These are phyloP conservation scores for Hormaphis cornu DNA, from an alignment of 1,140 invertebrate species.

Conservation along the genomic window DNA sequence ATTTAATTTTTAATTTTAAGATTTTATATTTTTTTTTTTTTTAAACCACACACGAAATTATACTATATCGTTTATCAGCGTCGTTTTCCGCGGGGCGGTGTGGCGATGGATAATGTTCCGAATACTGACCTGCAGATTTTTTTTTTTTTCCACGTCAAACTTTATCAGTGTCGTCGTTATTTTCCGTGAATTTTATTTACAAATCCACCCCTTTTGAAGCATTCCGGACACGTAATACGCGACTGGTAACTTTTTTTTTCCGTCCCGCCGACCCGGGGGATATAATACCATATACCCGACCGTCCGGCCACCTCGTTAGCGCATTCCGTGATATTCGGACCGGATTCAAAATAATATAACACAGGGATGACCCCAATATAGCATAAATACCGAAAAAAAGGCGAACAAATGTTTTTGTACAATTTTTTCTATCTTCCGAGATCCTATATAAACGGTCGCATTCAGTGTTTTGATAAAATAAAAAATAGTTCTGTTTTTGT, in stretches of 20 bases:
- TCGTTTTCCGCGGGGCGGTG: no score
- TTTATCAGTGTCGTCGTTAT: slow-evolving; percentile 16
- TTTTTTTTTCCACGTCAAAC: background rate
- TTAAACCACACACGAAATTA: no score
- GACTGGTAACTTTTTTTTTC: background rate
- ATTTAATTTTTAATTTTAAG: no score
- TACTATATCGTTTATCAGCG: no score
- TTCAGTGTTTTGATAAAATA: slow-evolving; percentile 2
- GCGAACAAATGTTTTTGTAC: background rate
- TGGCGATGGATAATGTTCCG: no score
- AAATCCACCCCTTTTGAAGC: background rate
- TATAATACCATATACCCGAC: no score
- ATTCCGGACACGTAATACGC: slow-evolving; percentile 13
- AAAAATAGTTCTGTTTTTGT: background rate
- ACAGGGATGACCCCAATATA: slow-evolving; percentile 3
- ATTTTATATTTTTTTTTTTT: no score
- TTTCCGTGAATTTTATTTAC: slow-evolving; percentile 7
- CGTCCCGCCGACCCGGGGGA: no score
- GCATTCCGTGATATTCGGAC: background rate
- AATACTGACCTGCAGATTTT: background rate
- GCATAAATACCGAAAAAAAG: background rate
- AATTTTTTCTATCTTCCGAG: background rate
- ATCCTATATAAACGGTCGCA: background rate
- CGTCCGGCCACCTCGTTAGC: no score
- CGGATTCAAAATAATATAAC: no score